Conservation (phyloP, 1,140 invertebrate species). For the Drosophila malerkotliana region DNA sequence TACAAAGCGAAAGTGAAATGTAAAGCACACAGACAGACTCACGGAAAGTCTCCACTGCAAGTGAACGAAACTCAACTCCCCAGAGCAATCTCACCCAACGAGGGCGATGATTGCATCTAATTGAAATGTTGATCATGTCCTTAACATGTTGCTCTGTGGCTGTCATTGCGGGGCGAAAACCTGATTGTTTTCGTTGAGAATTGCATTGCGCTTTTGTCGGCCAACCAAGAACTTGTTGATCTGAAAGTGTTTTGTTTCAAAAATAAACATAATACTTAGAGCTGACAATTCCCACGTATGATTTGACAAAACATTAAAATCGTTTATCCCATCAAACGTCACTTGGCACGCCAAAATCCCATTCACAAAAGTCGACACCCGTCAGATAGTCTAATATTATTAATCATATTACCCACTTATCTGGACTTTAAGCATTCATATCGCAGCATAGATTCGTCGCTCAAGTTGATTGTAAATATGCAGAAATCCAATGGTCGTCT, state of each 20-base stretch:
- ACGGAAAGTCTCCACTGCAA: constrained; percentile 45
- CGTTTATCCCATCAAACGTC: not conserved
- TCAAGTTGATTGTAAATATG: constrained; percentile 18
- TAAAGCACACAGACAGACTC: constrained; percentile 24
- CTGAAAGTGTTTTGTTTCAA: not conserved
- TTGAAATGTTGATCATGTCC: constrained; percentile 82
- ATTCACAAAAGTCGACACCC: not conserved
- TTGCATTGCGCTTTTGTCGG: constrained; percentile 53
- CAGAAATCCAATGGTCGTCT: not conserved
- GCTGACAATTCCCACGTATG: not conserved
- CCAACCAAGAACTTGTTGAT: not conserved
- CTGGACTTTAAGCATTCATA: constrained; percentile 6
- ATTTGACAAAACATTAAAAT: too few relatives aligned
- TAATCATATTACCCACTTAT: constrained; percentile 7
- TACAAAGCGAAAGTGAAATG: constrained; percentile 71
- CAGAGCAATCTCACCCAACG: constrained; percentile 20
- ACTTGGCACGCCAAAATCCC: not conserved
- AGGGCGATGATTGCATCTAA: constrained; percentile 70
- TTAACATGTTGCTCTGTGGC: constrained; percentile 59
- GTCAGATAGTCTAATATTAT: not conserved
- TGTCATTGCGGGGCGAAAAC: constrained; percentile 43
- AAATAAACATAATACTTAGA: not conserved
- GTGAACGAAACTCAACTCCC: constrained; percentile 43
- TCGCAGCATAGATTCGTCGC: constrained; percentile 8
- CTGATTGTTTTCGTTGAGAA: constrained; percentile 19